A percentile compares a stretch with the other conserved stretches of the same genome.
Conservation (phyloP, 2,113 vertebrate genomes). For the Antechinus stuartii region DNA sequence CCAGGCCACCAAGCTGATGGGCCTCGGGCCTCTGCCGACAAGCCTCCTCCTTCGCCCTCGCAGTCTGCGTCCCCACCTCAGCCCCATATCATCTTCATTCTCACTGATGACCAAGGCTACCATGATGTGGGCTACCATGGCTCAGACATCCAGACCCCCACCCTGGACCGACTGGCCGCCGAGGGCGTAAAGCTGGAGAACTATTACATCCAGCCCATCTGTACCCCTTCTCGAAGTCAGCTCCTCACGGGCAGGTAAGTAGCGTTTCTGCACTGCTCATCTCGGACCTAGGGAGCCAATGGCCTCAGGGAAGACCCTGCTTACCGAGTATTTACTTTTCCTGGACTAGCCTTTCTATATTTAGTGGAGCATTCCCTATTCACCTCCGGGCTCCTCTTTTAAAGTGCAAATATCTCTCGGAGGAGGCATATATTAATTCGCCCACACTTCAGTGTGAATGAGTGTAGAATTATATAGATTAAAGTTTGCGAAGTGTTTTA, state of each 20-base stretch:
- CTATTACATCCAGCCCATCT: conserved; percentile 99
- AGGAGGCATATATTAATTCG: background rate
- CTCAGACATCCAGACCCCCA: conserved; percentile 94
- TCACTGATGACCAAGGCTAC: conserved; percentile 97
- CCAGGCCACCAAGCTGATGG: conserved; percentile 90
- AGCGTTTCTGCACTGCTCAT: background rate
- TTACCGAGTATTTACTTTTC: background rate
- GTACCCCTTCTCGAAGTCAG: conserved; percentile 96
- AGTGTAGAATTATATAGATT: background rate
- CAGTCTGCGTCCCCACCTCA: conserved; percentile 81
- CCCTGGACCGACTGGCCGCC: conserved; percentile 93
- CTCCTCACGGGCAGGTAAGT: conserved; percentile 97
- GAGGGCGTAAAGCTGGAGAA: conserved; percentile 97
- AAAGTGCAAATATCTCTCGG: background rate
- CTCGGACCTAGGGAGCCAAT: background rate
- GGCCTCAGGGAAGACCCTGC: background rate
- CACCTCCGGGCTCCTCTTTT: background rate
- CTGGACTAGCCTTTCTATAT: background rate
- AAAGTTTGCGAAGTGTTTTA: background rate
- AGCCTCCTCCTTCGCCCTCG: conserved; percentile 65
- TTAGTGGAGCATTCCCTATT: background rate
- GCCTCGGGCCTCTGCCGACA: conserved; percentile 73
- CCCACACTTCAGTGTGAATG: background rate
- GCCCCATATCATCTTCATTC: conserved; percentile 97
- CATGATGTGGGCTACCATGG: conserved; percentile 97